Evolutionary conservation across 37 sponge, comb jelly and placozoan species (phyloP).

Genomic region (Theonella swinhoei): DNA sequence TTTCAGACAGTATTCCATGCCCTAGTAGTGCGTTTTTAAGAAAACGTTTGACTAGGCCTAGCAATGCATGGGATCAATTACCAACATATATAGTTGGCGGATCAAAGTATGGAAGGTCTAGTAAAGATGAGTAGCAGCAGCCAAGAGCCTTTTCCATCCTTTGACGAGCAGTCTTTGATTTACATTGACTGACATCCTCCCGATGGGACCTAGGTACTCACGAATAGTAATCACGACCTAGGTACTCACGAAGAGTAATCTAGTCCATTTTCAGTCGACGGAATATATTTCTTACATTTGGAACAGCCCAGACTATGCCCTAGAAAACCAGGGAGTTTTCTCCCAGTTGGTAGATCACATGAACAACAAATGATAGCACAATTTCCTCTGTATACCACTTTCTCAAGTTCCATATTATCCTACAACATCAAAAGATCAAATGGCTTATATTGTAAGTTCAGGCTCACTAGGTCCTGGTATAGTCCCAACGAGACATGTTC

Average conservation of each 20-base stretch:
- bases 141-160: constrained; percentile 32
- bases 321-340: constrained; percentile 60
- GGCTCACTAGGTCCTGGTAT: constrained; percentile 74
- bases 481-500: constrained; percentile 53
- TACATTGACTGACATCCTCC: no score
- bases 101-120: constrained; percentile 68
- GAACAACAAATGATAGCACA: constrained; percentile 27
- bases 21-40: not conserved
- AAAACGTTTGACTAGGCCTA: constrained; percentile 59
- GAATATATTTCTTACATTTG: no score
- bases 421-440: constrained; percentile 41
- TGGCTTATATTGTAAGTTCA: constrained; percentile 39
- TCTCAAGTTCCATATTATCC: constrained; percentile 31
- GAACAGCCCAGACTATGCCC: no score
- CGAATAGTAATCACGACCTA: no score
- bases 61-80: constrained; percentile 77
- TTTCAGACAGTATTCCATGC: not conserved
- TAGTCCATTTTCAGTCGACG: no score
- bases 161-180: constrained; percentile 4
- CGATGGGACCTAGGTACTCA: no score
- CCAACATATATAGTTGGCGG: constrained; percentile 22
- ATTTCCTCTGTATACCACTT: not conserved
- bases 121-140: no score
- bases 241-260: no score
- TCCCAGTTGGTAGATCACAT: constrained; percentile 66